phyloP scores from a whole-genome alignment of 2,113 vertebrate genomes.

The Columba janthina region DNA sequence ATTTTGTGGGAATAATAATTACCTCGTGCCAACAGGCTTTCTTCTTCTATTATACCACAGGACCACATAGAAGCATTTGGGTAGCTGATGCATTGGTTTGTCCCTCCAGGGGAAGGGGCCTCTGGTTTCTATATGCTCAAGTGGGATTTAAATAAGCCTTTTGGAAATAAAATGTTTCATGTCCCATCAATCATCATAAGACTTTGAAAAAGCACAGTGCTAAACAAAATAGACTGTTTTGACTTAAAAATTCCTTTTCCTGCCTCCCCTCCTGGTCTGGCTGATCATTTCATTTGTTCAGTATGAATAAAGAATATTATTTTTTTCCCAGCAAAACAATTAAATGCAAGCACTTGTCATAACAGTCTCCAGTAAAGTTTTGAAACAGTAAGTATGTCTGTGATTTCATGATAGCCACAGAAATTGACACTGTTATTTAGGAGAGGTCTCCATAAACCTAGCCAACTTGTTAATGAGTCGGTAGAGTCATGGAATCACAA shows the following conservation, averaged over 20 bases:
- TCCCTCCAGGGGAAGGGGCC: background rate
- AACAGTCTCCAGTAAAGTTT: background rate
- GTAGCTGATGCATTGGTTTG: background rate
- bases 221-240: background rate
- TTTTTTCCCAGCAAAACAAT: background rate
- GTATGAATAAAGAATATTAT: background rate
- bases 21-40: background rate
- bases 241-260: background rate
- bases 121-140: background rate
- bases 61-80: background rate
- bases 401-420: background rate
- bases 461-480: background rate
- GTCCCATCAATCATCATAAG: background rate
- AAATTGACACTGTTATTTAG: background rate
- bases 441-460: background rate
- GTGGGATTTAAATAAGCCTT: background rate
- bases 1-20: background rate
- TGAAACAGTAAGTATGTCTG: background rate
- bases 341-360: background rate
- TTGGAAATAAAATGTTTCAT: background rate
- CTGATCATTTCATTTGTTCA: background rate
- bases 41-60: background rate
- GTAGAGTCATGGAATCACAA: background rate
- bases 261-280: background rate
- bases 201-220: background rate